Percentiles rank a stretch among this genome's conserved stretches.
These are phyloP conservation scores for Neoarius graeffei DNA, from an alignment of 2,113 vertebrate genomes.

Conservation along the genomic window DNA sequence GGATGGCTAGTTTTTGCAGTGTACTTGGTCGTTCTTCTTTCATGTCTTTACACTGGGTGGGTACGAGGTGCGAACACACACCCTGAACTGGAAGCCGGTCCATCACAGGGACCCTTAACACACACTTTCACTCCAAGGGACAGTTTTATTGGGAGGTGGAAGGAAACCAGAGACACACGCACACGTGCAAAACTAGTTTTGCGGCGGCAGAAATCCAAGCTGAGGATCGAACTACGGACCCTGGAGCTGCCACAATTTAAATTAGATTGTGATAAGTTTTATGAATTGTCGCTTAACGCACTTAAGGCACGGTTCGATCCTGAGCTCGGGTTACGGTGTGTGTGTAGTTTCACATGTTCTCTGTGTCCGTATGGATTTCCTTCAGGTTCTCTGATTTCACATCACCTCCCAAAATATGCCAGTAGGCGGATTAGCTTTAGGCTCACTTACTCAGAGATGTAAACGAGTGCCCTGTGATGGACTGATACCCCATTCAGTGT, in stretches of 20 bases:
- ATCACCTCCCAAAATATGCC: neutral
- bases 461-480: neutral
- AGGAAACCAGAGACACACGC: neutral
- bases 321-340: neutral
- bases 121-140: neutral
- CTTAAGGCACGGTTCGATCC: neutral
- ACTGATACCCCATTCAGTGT: neutral
- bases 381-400: neutral
- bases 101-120: neutral
- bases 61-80: neutral
- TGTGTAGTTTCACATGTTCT: neutral
- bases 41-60: neutral
- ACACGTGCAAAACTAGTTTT: neutral
- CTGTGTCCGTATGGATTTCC: neutral
- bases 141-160: neutral
- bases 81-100: neutral
- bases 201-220: neutral
- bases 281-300: neutral
- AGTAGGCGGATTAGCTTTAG: neutral
- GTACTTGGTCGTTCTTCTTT: no score
- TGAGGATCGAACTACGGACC: neutral
- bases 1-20: no score
- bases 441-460: neutral
- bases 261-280: neutral
- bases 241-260: neutral